Evolutionary conservation across 2,113 vertebrate genomes (phyloP), one percentile per base, ranked within the genome.

Genomic region (Peromyscus maniculatus): DNA sequence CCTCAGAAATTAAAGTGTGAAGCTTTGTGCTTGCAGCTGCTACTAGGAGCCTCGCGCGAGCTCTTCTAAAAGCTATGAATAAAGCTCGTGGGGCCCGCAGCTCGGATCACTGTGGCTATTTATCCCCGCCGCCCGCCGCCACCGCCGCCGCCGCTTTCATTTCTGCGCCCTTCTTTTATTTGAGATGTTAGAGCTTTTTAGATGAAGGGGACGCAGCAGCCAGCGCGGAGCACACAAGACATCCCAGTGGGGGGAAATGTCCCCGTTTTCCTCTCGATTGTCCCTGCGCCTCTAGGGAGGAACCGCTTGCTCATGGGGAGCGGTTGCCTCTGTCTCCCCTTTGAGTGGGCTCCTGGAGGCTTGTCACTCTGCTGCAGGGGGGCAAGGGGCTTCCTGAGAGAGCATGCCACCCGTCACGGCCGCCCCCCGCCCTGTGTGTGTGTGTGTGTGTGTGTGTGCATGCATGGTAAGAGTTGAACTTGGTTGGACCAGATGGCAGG

Each of bases 61-160:
- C 94, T 98, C 96, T 96, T 97, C 97, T 94, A 96, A 98, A 98
- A 98, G 97, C 98, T 94, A 95, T 98, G 98, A 98, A 98, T 97
- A 98, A 97, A 96, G 96, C 98, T 98, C 89, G 87, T 93, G 96
- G 98, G 94, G 94, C 90, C 43, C 97, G 97, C 96, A 89, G 97
- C 96, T 97, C 91, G 79, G 97, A 98, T 98, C 97, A 91, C 96
- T 93, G 97, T 64, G 93, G 95, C 97, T 98, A 98, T 98, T 98
- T 98, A 97, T 97, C 95, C 97, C 96, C 97, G 98, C 97, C 93
- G 97, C 46, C 46, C 46, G 46, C 46, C 46, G 6, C 46, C 46
- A 6, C 46, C 46, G 46, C 46, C 46, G 46, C 46, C 46, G 46
- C 46, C 5, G 97, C 97, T 97, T 97, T 98, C 97, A 95, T 84